Evolutionary conservation across 2,888 invertebrate species (phyloP).

Genomic region (Scaptomyza tumidula): DNA sequence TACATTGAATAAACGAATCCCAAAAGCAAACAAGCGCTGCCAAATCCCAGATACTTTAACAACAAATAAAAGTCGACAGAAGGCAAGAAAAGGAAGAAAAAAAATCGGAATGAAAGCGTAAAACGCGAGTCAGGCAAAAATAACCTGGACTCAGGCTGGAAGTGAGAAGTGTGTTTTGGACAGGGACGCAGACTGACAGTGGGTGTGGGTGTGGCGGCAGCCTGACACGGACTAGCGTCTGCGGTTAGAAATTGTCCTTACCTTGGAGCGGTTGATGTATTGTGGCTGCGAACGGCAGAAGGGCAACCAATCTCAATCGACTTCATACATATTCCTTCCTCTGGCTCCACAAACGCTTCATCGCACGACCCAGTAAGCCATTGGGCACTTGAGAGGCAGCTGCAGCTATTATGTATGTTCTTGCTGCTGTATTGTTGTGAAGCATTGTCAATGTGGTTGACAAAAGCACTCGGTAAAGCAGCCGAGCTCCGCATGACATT

Average conservation of each 20-base stretch:
- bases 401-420: conserved; percentile 46
- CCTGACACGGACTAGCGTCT: conserved; percentile 17
- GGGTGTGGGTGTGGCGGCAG: conserved; percentile 4
- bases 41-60: conserved; percentile 70
- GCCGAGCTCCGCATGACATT: conserved; percentile 45
- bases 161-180: background rate
- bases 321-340: conserved; percentile 44
- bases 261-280: conserved; percentile 60
- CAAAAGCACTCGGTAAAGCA: conserved; percentile 70
- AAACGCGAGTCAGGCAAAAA: conserved; percentile 25
- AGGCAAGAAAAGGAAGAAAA: conserved; percentile 10
- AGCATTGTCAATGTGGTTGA: conserved; percentile 74
- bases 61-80: conserved; percentile 59
- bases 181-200: background rate
- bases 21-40: conserved; percentile 65
- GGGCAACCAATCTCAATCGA: conserved; percentile 61
- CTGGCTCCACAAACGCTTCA: conserved; percentile 10
- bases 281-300: conserved; percentile 40
- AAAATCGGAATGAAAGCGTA: conserved; percentile 30
- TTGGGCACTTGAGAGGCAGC: conserved; percentile 44
- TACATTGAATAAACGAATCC: conserved; percentile 55
- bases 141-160: conserved; percentile 22
- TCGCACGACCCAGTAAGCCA: conserved; percentile 7
- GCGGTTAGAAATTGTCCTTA: conserved; percentile 38
- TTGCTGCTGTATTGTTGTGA: conserved; percentile 42